A percentile compares a stretch with the other conserved stretches of the same genome.
Evolutionary conservation across 2,888 invertebrate genomes (phyloP).

Genomic region (Cataglyphis cursor): DNA sequence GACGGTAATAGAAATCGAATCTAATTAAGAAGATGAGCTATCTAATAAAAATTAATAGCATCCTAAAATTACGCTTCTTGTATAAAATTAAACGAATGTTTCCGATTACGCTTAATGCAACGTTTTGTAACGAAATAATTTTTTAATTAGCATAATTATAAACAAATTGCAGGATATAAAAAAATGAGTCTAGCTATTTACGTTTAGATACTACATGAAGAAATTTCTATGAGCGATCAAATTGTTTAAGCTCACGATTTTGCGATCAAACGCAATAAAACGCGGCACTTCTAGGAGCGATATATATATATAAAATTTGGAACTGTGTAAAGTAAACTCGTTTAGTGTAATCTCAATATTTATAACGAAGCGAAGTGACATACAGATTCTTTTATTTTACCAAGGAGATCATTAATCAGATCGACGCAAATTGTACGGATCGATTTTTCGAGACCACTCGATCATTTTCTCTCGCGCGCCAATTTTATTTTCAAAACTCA

Average conservation of each 20-base stretch:
- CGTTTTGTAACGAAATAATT: constrained; percentile 20
- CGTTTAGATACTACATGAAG: not conserved
- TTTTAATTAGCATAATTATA: constrained; percentile 36
- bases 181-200: not conserved
- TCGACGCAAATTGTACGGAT: constrained; percentile 26
- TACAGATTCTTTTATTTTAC: not conserved
- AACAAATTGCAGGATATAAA: constrained; percentile 14
- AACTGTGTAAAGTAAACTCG: constrained; percentile 25
- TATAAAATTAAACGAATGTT: not conserved
- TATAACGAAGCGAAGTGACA: constrained; percentile 21
- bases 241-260: constrained; percentile 16
- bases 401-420: constrained; percentile 27
- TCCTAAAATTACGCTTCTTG: constrained; percentile 19
- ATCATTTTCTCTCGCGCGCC: constrained; percentile 6
- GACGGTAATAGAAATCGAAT: constrained; percentile 44
- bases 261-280: constrained; percentile 28
- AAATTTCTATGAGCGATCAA: constrained; percentile 12
- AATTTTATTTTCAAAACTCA: constrained; percentile 12
- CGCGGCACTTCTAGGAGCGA: constrained; percentile 1
- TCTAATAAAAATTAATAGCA: not conserved
- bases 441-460: not conserved
- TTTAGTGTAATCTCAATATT: constrained; percentile 43
- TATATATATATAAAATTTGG: constrained; percentile 18
- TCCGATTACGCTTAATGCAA: constrained; percentile 30
- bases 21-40: constrained; percentile 40